Conservation (phyloP, 2,113 vertebrate genomes). For the Sterna hirundo region DNA sequence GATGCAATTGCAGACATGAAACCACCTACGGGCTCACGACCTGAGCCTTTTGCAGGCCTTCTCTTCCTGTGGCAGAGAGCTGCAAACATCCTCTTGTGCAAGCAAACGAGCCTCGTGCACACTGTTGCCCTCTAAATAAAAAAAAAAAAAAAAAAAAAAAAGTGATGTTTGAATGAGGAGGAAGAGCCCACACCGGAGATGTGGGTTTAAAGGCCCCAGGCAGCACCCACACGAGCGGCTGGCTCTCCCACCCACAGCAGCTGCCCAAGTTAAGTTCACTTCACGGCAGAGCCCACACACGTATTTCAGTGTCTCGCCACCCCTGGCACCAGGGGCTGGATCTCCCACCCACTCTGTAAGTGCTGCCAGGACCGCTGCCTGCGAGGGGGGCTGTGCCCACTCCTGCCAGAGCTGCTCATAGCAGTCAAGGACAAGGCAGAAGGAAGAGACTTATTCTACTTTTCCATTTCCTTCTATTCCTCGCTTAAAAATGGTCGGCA, state of each 20-base stretch:
- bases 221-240: not conserved
- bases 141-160: not conserved
- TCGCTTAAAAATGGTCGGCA: not conserved
- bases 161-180: not conserved
- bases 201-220: not conserved
- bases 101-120: not conserved
- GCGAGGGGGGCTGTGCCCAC: not conserved
- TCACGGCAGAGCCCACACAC: not conserved
- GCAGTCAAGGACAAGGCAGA: not conserved
- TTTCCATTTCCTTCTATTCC: not conserved
- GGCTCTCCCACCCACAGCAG: not conserved
- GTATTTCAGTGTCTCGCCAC: not conserved
- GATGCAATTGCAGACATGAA: not conserved
- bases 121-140: not conserved
- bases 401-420: not conserved
- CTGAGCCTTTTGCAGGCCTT: not conserved
- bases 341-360: not conserved
- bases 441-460: not conserved
- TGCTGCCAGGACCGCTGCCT: not conserved
- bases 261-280: not conserved
- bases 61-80: not conserved
- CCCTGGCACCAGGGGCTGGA: not conserved
- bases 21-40: rapidly evolving
- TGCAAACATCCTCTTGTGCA: not conserved
- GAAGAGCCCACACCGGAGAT: not conserved